A percentile compares a stretch with the other conserved stretches of the same genome.
phyloP scores from a whole-genome alignment of 2,888 invertebrate species.

The Patella depressa region DNA sequence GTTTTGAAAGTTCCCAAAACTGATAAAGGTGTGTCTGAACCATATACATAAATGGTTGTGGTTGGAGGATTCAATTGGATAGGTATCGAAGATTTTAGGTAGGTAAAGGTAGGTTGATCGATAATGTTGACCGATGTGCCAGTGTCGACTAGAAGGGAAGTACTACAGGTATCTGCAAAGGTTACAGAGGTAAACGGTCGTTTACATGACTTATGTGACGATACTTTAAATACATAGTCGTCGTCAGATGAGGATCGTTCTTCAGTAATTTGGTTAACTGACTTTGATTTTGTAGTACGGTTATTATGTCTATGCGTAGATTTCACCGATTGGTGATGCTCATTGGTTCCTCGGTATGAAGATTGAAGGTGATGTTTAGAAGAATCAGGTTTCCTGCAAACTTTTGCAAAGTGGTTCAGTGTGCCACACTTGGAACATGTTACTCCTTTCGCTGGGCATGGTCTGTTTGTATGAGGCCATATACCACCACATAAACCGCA shows the following conservation, averaged over 20 bases:
- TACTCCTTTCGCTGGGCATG: slow-evolving; percentile 4
- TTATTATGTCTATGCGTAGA: not conserved
- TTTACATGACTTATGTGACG: not conserved
- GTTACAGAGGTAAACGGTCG: not conserved
- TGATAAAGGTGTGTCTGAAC: no score
- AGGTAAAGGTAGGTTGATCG: no score
- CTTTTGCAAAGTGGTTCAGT: not conserved
- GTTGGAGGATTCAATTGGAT: no score
- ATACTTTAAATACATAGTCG: not conserved
- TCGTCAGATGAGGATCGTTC: not conserved
- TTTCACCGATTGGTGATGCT: no score
- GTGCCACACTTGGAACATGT: not conserved
- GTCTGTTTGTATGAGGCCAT: no score
- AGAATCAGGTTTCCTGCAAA: not conserved
- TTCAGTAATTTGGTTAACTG: not conserved
- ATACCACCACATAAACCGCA: no score
- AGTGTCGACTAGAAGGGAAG: no score
- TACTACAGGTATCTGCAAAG: no score
- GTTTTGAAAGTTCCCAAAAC: no score
- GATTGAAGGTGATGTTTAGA: not conserved
- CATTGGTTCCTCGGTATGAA: not conserved
- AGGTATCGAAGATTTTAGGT: no score
- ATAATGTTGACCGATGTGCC: no score
- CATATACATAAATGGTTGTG: no score
- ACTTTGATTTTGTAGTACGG: not conserved